Percentiles rank a stretch among this genome's conserved stretches.
Conservation (phyloP, 2,113 vertebrate species). For the Mustela lutreola region DNA sequence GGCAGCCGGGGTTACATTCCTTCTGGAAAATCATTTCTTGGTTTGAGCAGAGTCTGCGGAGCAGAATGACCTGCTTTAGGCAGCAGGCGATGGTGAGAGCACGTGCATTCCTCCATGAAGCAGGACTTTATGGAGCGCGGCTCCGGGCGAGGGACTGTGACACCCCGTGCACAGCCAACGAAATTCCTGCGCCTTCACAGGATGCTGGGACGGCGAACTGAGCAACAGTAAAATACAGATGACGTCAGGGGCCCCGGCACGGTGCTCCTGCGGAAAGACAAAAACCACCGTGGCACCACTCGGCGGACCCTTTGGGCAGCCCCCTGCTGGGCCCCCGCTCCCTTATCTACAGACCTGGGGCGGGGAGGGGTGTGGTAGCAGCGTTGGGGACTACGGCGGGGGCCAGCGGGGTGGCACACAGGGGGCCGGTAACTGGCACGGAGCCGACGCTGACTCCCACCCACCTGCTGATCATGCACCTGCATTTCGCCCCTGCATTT, state of each 20-base stretch:
- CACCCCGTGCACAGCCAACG: not conserved
- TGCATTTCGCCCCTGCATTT: not conserved
- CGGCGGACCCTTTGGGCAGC: too few relatives aligned
- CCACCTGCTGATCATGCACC: rapidly evolving
- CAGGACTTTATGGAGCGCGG: not conserved
- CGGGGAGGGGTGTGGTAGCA: not conserved
- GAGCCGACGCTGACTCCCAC: rapidly evolving
- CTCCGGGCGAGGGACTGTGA: not conserved
- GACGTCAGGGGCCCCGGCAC: rapidly evolving
- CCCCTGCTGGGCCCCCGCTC: not conserved
- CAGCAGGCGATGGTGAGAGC: rapidly evolving
- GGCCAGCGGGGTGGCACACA: rapidly evolving
- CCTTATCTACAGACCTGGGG: rapidly evolving
- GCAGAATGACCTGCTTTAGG: too few relatives aligned
- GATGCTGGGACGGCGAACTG: rapidly evolving
- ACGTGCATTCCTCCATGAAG: rapidly evolving
- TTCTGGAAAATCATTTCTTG: not conserved
- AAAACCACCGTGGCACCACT: rapidly evolving
- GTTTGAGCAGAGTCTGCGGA: not conserved
- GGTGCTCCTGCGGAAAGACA: rapidly evolving
- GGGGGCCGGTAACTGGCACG: rapidly evolving
- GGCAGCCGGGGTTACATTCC: not conserved
- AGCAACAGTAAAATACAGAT: not conserved
- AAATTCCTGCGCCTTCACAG: rapidly evolving
- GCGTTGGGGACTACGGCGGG: rapidly evolving